Evolutionary conservation across 2,797 vertebrate species (phyloP), one percentile per base, ranked within the genome.

Genomic region (Moxostoma hubbsi): DNA sequence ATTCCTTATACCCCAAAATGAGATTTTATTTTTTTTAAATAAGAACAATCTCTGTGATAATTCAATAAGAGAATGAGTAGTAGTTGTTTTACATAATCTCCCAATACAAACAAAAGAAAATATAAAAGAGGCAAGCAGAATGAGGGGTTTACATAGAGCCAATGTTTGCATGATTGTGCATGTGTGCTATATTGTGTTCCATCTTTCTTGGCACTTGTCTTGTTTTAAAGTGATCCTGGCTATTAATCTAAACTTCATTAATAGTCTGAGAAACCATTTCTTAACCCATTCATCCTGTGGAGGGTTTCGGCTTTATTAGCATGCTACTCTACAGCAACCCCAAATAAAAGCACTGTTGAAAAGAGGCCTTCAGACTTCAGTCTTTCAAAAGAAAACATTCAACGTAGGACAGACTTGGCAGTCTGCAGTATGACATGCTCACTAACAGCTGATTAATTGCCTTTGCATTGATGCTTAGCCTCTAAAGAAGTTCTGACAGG

Each of bases 291-390:
- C 65, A 75, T 66, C 79, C 71, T 54, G 67, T 65, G 72, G 81
- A 79, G 69, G 71, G 75, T 74, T 74, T 43, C 46, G 55, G n/a
- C 75, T 68, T 79, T 62, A 78, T 82, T 82, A 82, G 69, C 75
- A 82, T 82, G 75, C 81, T 63, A 70, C 77, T 79, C 72, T 67
- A 79, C 58, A 65, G 54, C 74, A 73, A 67, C 46, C 70, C 36
- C 77, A 72, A 79, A 81, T 73, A 75, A 77, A 83, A 74, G 66
- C 57, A 46, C 5, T 51, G 50, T 50, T 81, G 45, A 62, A 67
- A 80, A 80, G 64, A 55, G 59, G 51, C 46, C 64, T n/a, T n/a
- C n/a, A n/a, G n/a, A n/a, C n/a, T n/a, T n/a, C n/a, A n/a, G n/a
- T n/a, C n/a, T n/a, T n/a, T n/a, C n/a, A n/a, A n/a, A n/a, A n/a